Conservation (phyloP, 1,140 invertebrate genomes). For the Drosophila nasuta region DNA sequence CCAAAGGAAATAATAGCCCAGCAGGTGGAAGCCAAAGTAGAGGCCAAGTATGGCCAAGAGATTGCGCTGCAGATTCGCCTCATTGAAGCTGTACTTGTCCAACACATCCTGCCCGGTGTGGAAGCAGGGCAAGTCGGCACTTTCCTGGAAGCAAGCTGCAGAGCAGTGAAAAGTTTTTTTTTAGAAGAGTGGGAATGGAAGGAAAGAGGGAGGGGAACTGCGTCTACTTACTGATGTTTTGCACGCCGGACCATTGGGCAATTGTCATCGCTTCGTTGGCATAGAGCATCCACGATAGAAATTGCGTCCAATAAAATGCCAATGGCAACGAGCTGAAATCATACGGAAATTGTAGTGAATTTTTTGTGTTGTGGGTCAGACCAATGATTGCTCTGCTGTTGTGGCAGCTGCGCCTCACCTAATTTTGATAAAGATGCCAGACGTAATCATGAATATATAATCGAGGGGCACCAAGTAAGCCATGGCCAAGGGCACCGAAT, state of each 20-base stretch:
- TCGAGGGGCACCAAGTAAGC: slow-evolving; percentile 94
- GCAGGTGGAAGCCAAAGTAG: slow-evolving; percentile 89
- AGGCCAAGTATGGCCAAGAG: slow-evolving; percentile 88
- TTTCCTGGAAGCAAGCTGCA: slow-evolving; percentile 88
- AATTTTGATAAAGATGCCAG: slow-evolving; percentile 93
- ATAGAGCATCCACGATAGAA: slow-evolving; percentile 97
- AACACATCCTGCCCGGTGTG: slow-evolving; percentile 90
- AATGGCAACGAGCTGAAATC: slow-evolving; percentile 90
- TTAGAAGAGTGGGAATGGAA: background rate
- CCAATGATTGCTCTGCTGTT: background rate
- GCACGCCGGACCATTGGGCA: slow-evolving; percentile 90
- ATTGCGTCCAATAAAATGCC: slow-evolving; percentile 93
- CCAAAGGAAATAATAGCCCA: slow-evolving; percentile 89
- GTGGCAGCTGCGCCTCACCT: slow-evolving; percentile 86
- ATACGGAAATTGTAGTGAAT: background rate
- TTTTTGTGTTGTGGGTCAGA: background rate
- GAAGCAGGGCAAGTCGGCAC: slow-evolving; percentile 89
- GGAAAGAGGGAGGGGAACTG: background rate
- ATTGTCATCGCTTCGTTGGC: slow-evolving; percentile 95
- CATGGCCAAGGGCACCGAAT: slow-evolving; percentile 91
- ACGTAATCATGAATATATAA: slow-evolving; percentile 94
- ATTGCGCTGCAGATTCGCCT: slow-evolving; percentile 88
- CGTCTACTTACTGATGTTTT: slow-evolving; percentile 90
- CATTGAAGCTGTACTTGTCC: slow-evolving; percentile 89
- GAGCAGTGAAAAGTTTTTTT: background rate